phyloP scores from a whole-genome alignment of 2,888 invertebrate species.

The Homarus gammarus region DNA sequence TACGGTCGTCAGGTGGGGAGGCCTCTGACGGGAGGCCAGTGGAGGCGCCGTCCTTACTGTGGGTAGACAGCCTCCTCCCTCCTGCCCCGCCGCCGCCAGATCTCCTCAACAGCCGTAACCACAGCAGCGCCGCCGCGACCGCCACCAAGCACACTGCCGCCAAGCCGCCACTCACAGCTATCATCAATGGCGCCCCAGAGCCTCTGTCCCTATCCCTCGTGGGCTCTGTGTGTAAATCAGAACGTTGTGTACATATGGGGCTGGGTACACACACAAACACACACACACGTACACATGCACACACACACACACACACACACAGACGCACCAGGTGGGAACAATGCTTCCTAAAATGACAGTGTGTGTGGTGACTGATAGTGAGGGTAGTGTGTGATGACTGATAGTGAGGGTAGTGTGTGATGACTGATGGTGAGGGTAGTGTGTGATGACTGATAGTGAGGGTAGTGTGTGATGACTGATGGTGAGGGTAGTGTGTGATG shows the following conservation, averaged over 20 bases:
- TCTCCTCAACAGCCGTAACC: constrained; percentile 42
- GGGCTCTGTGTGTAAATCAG: too few relatives aligned
- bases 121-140: constrained; percentile 38
- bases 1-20: constrained; percentile 51
- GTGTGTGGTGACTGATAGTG: too few relatives aligned
- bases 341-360: not conserved
- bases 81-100: not conserved
- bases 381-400: too few relatives aligned
- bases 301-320: too few relatives aligned
- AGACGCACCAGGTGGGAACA: too few relatives aligned
- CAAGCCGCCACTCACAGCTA: constrained; percentile 50
- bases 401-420: too few relatives aligned
- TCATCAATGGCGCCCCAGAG: constrained; percentile 39
- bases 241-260: not conserved
- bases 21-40: constrained; percentile 50
- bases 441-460: too few relatives aligned
- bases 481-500: too few relatives aligned
- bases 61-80: constrained; percentile 14
- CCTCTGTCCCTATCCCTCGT: constrained; percentile 64
- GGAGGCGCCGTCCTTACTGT: constrained; percentile 54
- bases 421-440: too few relatives aligned
- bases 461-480: too few relatives aligned
- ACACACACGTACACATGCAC: too few relatives aligned
- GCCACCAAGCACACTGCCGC: constrained; percentile 51
- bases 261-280: too few relatives aligned